phyloP scores from a whole-genome alignment of 1,140 invertebrate genomes.

The Mya arenaria region DNA sequence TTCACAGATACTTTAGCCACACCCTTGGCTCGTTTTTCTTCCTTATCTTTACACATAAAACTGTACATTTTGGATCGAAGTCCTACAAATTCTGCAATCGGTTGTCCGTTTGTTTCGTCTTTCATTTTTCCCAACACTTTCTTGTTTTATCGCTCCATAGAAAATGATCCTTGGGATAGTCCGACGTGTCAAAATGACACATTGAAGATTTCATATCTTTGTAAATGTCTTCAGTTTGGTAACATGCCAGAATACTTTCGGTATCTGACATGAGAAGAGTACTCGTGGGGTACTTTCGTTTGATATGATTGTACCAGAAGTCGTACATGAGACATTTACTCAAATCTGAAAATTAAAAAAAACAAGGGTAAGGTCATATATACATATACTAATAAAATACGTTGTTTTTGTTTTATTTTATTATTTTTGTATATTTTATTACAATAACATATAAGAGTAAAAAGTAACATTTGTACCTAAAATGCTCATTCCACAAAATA shows the following conservation, averaged over 20 bases:
- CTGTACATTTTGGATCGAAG: constrained; percentile 19
- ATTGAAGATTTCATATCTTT: background rate
- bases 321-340: constrained; percentile 66
- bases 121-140: constrained; percentile 82
- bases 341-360: constrained; percentile 17
- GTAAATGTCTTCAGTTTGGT: constrained; percentile 73
- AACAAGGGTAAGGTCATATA: constrained; percentile 57
- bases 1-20: constrained; percentile 23
- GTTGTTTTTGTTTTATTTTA: constrained; percentile 65
- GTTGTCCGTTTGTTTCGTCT: constrained; percentile 80
- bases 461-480: constrained; percentile 54
- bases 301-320: constrained; percentile 70
- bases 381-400: constrained; percentile 70
- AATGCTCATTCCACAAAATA: constrained; percentile 66
- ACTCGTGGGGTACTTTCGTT: constrained; percentile 63
- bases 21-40: constrained; percentile 22
- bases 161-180: background rate
- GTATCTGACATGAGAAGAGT: constrained; percentile 79
- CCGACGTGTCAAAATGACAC: background rate
- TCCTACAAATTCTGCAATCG: constrained; percentile 38
- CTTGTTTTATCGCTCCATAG: constrained; percentile 72
- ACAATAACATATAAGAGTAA: background rate
- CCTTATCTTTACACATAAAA: background rate
- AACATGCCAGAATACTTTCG: constrained; percentile 78
- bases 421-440: background rate